A percentile compares a stretch with the other conserved stretches of the same genome.
Conservation (phyloP, 1,140 invertebrate species). For the Drosophila setifemur region DNA sequence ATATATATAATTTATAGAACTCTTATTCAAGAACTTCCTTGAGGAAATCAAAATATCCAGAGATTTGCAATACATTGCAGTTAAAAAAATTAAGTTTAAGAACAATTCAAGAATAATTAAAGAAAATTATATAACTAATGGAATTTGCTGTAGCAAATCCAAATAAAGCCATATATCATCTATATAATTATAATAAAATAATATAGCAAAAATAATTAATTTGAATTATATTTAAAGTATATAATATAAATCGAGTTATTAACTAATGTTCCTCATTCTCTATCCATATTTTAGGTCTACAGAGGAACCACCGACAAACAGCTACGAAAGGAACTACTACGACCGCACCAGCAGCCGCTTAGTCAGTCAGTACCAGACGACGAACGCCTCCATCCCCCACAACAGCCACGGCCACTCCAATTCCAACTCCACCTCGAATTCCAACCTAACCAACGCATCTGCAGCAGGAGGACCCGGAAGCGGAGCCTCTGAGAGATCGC, state of each 20-base stretch:
- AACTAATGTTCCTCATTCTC: not conserved
- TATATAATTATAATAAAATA: no score
- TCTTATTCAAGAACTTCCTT: no score
- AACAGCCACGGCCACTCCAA: slow-evolving; percentile 25
- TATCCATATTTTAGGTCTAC: slow-evolving; percentile 78
- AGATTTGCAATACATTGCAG: no score
- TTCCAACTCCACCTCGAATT: slow-evolving; percentile 27
- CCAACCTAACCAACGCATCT: not conserved
- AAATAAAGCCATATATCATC: no score
- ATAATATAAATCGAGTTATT: not conserved
- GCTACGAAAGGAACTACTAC: slow-evolving; percentile 83
- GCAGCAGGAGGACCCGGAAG: slow-evolving; percentile 1
- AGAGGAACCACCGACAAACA: slow-evolving; percentile 83
- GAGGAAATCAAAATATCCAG: no score
- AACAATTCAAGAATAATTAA: no score
- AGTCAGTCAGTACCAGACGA: slow-evolving; percentile 63
- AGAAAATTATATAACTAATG: no score
- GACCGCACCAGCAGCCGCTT: slow-evolving; percentile 79
- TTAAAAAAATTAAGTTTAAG: no score
- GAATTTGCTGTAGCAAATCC: no score
- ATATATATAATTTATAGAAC: no score
- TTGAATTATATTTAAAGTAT: no score
- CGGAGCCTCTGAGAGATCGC: slow-evolving; percentile 60
- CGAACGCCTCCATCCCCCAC: slow-evolving; percentile 29
- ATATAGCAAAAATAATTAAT: no score